phyloP scores from a whole-genome alignment of 2,113 vertebrate genomes.

The Festucalex cinctus region DNA sequence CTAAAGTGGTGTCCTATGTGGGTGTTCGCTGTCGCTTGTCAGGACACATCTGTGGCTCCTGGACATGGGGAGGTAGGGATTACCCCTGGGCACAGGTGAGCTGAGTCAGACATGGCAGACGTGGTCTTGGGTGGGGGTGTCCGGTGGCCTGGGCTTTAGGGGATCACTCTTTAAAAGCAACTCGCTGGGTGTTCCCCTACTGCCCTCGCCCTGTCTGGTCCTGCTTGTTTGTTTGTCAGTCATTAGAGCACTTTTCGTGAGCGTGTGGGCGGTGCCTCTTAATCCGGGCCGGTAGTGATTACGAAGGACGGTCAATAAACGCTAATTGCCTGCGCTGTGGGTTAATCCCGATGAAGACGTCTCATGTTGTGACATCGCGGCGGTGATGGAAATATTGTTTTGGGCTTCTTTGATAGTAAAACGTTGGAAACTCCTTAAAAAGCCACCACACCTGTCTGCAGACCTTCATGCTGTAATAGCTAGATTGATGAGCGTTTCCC shows the following conservation, averaged over 20 bases:
- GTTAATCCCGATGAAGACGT: slow-evolving; percentile 44
- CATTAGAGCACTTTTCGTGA: slow-evolving; percentile 46
- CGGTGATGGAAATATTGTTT: background rate
- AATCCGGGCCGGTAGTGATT: slow-evolving; percentile 52
- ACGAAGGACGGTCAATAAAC: slow-evolving; percentile 38
- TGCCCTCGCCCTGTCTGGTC: slow-evolving; percentile 9
- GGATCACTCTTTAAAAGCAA: slow-evolving; percentile 36
- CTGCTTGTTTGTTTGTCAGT: slow-evolving; percentile 64
- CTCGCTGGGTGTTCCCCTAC: slow-evolving; percentile 61
- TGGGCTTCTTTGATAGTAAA: background rate
- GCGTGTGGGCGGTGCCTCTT: slow-evolving; percentile 35
- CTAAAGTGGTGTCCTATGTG: slow-evolving; percentile 22
- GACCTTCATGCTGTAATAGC: slow-evolving; percentile 46
- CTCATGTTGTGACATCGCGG: background rate
- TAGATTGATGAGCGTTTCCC: background rate
- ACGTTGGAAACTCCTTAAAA: background rate
- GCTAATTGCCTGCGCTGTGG: slow-evolving; percentile 47
- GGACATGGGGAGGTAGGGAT: slow-evolving; percentile 72
- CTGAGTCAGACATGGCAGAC: slow-evolving; percentile 62
- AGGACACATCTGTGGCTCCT: slow-evolving; percentile 60
- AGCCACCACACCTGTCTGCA: slow-evolving; percentile 9
- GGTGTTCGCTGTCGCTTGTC: slow-evolving; percentile 67
- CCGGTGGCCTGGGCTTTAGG: slow-evolving; percentile 45
- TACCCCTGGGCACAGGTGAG: slow-evolving; percentile 70
- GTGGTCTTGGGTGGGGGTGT: slow-evolving; percentile 44